phyloP scores from a whole-genome alignment of 1,140 invertebrate species.

The Plectrocnemia conspersa region DNA sequence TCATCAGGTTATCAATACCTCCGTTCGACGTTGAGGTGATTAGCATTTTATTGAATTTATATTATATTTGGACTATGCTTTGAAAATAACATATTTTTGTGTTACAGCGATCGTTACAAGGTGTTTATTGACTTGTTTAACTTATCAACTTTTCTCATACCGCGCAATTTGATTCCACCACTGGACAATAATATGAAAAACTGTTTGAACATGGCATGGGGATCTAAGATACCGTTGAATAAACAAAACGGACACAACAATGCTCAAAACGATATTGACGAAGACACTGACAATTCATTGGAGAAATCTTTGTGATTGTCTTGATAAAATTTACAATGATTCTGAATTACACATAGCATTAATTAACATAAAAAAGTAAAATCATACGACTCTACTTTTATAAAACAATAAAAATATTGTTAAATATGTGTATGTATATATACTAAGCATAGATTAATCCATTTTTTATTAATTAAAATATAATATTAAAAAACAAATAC shows the following conservation, averaged over 20 bases:
- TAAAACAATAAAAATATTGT: too few relatives aligned
- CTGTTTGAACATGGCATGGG: conserved; percentile 47
- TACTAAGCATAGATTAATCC: too few relatives aligned
- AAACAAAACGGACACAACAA: conserved; percentile 27
- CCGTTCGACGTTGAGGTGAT: conserved; percentile 91
- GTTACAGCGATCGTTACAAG: conserved; percentile 95
- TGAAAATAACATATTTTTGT: conserved; percentile 36
- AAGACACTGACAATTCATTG: conserved; percentile 29
- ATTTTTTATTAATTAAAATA: too few relatives aligned
- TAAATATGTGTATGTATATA: too few relatives aligned
- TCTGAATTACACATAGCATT: too few relatives aligned
- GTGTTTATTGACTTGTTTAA: conserved; percentile 98
- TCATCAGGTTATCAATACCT: conserved; percentile 98
- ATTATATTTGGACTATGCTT: conserved; percentile 18
- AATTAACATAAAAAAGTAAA: too few relatives aligned
- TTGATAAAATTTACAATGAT: too few relatives aligned
- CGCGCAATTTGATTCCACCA: conserved; percentile 83
- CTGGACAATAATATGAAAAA: conserved; percentile 65
- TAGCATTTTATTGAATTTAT: neutral
- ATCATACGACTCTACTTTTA: too few relatives aligned
- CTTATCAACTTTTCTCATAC: conserved; percentile 92
- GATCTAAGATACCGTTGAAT: conserved; percentile 10
- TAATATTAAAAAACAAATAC: too few relatives aligned
- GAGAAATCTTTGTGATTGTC: conserved; percentile 29
- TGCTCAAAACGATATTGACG: conserved; percentile 36